Conservation (phyloP, 1,140 invertebrate species). For the Caerostris extrusa region DNA sequence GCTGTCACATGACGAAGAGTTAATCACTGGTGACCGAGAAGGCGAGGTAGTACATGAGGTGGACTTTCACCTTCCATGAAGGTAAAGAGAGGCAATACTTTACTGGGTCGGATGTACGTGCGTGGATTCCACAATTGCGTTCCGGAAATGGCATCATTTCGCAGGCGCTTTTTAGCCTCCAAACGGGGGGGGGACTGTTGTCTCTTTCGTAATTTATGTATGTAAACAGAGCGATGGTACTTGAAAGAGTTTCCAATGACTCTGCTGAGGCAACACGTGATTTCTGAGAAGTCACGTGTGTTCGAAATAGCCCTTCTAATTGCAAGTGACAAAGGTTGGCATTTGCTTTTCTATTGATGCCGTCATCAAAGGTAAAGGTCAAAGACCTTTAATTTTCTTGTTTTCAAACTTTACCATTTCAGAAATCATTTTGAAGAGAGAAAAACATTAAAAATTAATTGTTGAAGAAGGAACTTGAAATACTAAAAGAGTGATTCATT, state of each 20-base stretch:
- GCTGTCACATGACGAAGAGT: conserved; percentile 26
- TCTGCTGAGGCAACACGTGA: background rate
- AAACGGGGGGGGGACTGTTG: background rate
- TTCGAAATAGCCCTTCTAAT: no score
- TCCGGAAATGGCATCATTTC: background rate
- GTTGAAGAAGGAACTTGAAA: no score
- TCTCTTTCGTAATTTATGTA: background rate
- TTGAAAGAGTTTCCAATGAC: background rate
- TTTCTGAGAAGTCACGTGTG: background rate
- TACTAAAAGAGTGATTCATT: no score
- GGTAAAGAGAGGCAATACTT: conserved; percentile 30
- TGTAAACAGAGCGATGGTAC: background rate
- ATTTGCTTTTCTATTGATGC: no score
- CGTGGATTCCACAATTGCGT: background rate
- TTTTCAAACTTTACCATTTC: no score
- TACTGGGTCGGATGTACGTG: conserved; percentile 29
- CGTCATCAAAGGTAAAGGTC: no score
- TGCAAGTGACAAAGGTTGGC: no score
- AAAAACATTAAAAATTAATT: no score
- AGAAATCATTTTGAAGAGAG: no score
- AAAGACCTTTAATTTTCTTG: no score
- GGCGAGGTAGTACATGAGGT: background rate
- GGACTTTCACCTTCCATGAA: conserved; percentile 57
- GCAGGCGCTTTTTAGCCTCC: background rate
- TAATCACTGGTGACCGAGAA: conserved; percentile 29